phyloP scores from a whole-genome alignment of 2,888 invertebrate species.

The Tupiocoris notatus region DNA sequence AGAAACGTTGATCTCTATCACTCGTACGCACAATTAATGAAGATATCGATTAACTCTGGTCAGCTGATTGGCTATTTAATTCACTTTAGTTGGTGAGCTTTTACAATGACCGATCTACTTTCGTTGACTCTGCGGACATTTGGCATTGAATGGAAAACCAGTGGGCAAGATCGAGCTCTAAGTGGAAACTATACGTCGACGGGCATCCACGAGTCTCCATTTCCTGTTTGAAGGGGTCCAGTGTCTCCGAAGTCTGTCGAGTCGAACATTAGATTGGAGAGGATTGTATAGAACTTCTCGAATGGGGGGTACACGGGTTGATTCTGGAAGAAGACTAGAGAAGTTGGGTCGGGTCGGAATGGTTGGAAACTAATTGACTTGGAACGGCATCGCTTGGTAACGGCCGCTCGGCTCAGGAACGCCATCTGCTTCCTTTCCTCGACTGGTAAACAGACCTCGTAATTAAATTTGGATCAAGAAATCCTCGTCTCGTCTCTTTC shows the following conservation, averaged over 20 bases:
- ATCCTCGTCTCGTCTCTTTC: constrained; percentile 11
- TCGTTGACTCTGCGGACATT: too few species aligned
- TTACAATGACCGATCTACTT: too few species aligned
- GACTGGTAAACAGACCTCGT: constrained; percentile 31
- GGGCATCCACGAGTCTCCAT: too few species aligned
- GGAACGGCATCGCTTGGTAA: constrained; percentile 26
- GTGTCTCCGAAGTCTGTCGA: background rate
- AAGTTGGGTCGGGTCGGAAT: background rate
- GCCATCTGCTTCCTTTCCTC: constrained; percentile 31
- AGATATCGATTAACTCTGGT: too few species aligned
- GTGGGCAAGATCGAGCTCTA: background rate
- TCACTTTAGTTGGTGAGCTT: too few species aligned
- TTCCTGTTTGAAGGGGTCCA: background rate
- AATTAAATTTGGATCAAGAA: constrained; percentile 34
- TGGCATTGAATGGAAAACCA: background rate
- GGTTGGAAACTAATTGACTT: constrained; percentile 32
- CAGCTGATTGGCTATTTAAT: too few species aligned
- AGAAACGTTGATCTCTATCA: too few species aligned
- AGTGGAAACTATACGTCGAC: too few species aligned
- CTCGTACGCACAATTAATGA: too few species aligned
- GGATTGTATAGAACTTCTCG: too few species aligned
- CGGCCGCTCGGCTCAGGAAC: background rate
- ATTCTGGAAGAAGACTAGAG: background rate
- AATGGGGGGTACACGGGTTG: background rate
- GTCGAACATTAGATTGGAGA: background rate